Evolutionary conservation across 2,888 invertebrate genomes (phyloP), one percentile per base, ranked within the genome.

Genomic region (Nowickia ferox): DNA sequence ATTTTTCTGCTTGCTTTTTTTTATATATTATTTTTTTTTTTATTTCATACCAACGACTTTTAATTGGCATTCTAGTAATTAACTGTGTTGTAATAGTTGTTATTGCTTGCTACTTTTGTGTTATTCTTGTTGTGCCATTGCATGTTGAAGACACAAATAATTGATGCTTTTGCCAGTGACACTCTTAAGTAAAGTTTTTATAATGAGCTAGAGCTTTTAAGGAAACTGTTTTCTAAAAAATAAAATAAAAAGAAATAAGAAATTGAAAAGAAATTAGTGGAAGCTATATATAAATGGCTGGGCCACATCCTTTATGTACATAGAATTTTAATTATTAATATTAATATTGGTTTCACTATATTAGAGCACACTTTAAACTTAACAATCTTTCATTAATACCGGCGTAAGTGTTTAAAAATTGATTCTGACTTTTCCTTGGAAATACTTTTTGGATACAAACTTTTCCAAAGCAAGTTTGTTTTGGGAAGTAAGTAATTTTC

Each of bases 51-150:
- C 77, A 77, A 83, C 63, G 83, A 86, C 86, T 83, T 86, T 83
- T 86, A 86, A 86, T 86, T 86, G 86, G 86, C 86, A 86, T 79
- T 86, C 83, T 86, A 79, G 86, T 86, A 86, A 86, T 86, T 86
- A 86, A 76, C 83, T 83, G 68, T 74, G 55, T 81, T 72, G 69
- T 63, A 68, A 59, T 78, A 59, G 59, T 80, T 57, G 77, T 77
- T 77, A 61, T 53, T 69, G 40, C 61, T 84, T 42, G 48, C 71
- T 40, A 40, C n/a, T 71, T 63, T 63, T 63, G 15, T 63, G 15
- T 78, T 69, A n/a, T 66, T 76, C 10, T 63, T 77, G 68, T 71
- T 63, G 30, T 30, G 57, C 40, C 51, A 22, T 65, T 83, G 55
- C 46, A 51, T 53, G 68, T 74, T 22, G 55, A 63, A 76, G 83